Conservation (phyloP, 2,113 vertebrate species). For the Melierax canorus region DNA sequence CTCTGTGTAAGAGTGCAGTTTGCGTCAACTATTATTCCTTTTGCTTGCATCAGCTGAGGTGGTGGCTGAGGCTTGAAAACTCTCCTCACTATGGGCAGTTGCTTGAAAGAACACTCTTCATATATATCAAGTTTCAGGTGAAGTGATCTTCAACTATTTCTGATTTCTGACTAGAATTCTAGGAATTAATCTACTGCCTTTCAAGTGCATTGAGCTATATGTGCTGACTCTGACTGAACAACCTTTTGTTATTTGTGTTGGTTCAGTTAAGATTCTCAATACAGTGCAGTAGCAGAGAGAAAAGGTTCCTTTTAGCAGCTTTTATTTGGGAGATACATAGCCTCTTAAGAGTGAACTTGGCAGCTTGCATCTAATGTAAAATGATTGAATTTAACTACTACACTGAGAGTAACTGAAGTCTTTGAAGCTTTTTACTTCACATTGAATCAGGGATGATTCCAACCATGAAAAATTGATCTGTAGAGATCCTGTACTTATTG, state of each 20-base stretch:
- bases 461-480: not conserved
- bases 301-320: not conserved
- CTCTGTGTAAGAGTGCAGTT: not conserved
- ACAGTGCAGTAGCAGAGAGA: not conserved
- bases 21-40: not conserved
- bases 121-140: not conserved
- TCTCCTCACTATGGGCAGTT: not conserved
- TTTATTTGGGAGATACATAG: not conserved
- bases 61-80: not conserved
- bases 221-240: not conserved
- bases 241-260: not conserved
- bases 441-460: not conserved
- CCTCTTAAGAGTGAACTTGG: not conserved
- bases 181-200: not conserved
- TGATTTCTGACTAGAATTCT: constrained; percentile 1
- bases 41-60: not conserved
- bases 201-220: not conserved
- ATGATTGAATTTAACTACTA: constrained; percentile 19
- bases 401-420: not conserved
- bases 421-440: constrained; percentile 7
- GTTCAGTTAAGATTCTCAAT: not conserved
- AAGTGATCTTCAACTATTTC: not conserved
- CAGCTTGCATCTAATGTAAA: not conserved
- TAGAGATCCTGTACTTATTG: not conserved
- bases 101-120: not conserved